A percentile compares a stretch with the other conserved stretches of the same genome.
Conservation (phyloP, 1,140 invertebrate species). For the Drosophila auraria region DNA sequence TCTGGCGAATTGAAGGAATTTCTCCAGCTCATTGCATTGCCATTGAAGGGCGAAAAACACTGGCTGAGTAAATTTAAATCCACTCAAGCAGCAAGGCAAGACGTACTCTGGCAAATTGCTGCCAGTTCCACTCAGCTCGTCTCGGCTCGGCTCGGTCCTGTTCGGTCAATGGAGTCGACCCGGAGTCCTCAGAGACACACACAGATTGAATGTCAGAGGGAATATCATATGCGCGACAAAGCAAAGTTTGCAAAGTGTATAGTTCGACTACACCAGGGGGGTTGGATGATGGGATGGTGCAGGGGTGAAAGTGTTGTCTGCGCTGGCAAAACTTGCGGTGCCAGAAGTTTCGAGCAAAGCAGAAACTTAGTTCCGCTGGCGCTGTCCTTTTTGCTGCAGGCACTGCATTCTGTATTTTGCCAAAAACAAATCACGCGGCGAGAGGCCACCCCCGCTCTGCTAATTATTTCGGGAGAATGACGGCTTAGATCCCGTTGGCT, state of each 20-base stretch:
- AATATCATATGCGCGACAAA: conserved; percentile 73
- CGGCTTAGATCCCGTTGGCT: conserved; percentile 19
- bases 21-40: conserved; percentile 47
- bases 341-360: conserved; percentile 60
- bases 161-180: conserved; percentile 64
- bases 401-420: conserved; percentile 45
- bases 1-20: conserved; percentile 22
- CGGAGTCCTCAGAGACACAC: conserved; percentile 21
- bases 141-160: conserved; percentile 1
- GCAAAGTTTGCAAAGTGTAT: conserved; percentile 47
- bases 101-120: conserved; percentile 68
- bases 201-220: conserved; percentile 78
- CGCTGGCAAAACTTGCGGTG: conserved; percentile 69
- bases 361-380: conserved; percentile 52
- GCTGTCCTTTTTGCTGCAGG: conserved; percentile 28
- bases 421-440: conserved; percentile 55
- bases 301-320: conserved; percentile 43
- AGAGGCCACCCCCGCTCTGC: not conserved
- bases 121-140: conserved; percentile 22
- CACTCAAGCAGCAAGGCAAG: conserved; percentile 45
- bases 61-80: conserved; percentile 51
- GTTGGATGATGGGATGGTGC: not conserved
- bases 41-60: conserved; percentile 36
- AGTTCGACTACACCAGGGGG: not conserved
- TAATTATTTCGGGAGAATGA: conserved; percentile 50